Evolutionary conservation across 1,140 invertebrate genomes (phyloP), one percentile per base, ranked within the genome.

Genomic region (Leptinotarsa texana): DNA sequence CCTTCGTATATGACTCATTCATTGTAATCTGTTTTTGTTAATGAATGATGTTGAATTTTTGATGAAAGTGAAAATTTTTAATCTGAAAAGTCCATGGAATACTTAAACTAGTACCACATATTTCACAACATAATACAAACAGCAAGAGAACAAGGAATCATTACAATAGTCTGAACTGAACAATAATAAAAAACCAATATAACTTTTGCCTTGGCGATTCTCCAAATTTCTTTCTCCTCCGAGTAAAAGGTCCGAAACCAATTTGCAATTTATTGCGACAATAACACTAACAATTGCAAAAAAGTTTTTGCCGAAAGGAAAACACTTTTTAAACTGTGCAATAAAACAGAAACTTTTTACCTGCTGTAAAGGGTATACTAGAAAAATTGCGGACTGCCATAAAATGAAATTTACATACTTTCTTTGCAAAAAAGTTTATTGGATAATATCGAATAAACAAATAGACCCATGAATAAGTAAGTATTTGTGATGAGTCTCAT

Each of bases 211-310:
- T 57, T 57, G 51, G 15, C 51, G 51, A 57, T 18, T 57, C 51
- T 57, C 3, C n/a, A 15, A 13, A 17, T 57, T 42, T 42, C 33
- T 42, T 11, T 42, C 33, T 42, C 2, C 8, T 42, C 33, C 33
- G 33, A 42, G 8, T 42, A 15, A 57, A 57, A 57, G 15, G n/a
- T 18, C 51, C 51, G 51, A n/a, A 57, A 18, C 51, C 15, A 57
- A 57, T 57, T 57, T 57, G 51, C 51, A 57, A 57, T 57, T 57
- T 57, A 57, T 57, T 57, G 51, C 51, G 51, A 57, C 51, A 57
- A 57, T 57, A 57, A 57, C n/a, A 15, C 51, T 57, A 57, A 57
- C 15, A 57, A 57, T 57, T 57, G n/a, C 15, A 15, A 57, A 57
- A 57, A 57, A 57, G 13, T 57, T 57, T 33, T 57, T 57, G 33